Percentiles rank a stretch among this genome's conserved stretches.
Evolutionary conservation across 2,113 vertebrate species (phyloP).

Genomic region (Cervus canadensis): DNA sequence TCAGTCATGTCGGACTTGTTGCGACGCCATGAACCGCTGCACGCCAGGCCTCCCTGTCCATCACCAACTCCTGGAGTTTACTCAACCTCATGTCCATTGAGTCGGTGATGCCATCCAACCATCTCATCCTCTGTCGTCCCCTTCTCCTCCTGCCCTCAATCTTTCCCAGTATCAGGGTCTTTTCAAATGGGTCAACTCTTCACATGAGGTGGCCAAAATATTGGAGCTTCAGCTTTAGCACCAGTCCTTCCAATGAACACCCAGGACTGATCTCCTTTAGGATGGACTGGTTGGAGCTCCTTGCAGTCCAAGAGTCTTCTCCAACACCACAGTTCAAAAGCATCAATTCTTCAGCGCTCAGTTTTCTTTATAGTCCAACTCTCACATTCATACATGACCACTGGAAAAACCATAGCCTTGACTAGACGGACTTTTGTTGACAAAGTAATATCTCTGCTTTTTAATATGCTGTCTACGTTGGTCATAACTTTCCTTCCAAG

Average conservation of each 20-base stretch:
- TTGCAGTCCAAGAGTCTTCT: not conserved
- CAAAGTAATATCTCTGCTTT: not conserved
- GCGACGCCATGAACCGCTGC: not conserved
- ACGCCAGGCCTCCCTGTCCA: not conserved
- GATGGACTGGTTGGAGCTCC: not conserved
- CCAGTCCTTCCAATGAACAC: not conserved
- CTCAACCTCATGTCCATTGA: not conserved
- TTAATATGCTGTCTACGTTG: not conserved
- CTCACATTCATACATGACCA: not conserved
- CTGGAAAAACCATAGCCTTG: not conserved
- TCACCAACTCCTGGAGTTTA: not conserved
- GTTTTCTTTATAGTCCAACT: not conserved
- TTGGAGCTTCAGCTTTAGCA: not conserved
- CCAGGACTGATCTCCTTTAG: not conserved
- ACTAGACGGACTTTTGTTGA: not conserved
- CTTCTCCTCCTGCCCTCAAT: not conserved
- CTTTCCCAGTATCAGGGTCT: not conserved
- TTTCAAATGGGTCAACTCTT: not conserved
- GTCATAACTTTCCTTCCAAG: not conserved
- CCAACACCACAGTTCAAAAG: not conserved
- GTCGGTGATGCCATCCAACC: not conserved
- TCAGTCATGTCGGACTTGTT: not conserved
- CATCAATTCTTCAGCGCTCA: rapidly evolving
- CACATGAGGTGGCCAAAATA: rapidly evolving
- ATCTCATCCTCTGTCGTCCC: not conserved